Percentiles rank a stretch among this genome's conserved stretches.
phyloP scores from a whole-genome alignment of 1,140 invertebrate species.

The Lepidostoma basale region DNA sequence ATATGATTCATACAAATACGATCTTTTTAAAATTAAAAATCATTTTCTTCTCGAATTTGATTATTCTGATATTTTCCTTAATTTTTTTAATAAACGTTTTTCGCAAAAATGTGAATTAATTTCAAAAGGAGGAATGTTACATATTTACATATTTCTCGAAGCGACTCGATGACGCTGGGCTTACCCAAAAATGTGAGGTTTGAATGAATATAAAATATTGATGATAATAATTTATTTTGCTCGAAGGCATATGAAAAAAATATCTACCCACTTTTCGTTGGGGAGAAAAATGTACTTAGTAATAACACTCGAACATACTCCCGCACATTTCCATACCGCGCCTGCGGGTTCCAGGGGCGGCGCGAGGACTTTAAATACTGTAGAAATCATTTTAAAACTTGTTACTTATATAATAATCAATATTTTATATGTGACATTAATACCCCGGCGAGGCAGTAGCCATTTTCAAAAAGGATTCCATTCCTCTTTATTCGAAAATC shows the following conservation, averaged over 20 bases:
- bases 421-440: no score
- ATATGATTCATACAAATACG: no score
- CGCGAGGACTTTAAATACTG: no score
- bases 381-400: no score
- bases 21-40: no score
- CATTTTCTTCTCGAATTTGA: no score
- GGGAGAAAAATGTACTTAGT: slow-evolving; percentile 35
- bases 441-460: no score
- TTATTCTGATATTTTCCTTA: no score
- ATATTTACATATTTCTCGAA: slow-evolving; percentile 40
- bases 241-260: slow-evolving; percentile 36
- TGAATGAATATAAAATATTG: slow-evolving; percentile 44
- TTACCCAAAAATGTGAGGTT: slow-evolving; percentile 33
- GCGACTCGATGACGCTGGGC: slow-evolving; percentile 17
- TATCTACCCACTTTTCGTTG: slow-evolving; percentile 13
- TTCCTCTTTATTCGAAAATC: no score
- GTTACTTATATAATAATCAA: no score
- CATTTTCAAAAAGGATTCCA: no score
- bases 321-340: slow-evolving; percentile 26
- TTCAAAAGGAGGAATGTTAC: slow-evolving; percentile 16
- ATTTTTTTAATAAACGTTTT: neutral
- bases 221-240: slow-evolving; percentile 46
- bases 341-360: neutral
- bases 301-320: slow-evolving; percentile 28
- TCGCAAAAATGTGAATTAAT: slow-evolving; percentile 19